Base-by-base conservation (phyloP, 2,797 vertebrate species). In the Paguma larvata region DNA sequence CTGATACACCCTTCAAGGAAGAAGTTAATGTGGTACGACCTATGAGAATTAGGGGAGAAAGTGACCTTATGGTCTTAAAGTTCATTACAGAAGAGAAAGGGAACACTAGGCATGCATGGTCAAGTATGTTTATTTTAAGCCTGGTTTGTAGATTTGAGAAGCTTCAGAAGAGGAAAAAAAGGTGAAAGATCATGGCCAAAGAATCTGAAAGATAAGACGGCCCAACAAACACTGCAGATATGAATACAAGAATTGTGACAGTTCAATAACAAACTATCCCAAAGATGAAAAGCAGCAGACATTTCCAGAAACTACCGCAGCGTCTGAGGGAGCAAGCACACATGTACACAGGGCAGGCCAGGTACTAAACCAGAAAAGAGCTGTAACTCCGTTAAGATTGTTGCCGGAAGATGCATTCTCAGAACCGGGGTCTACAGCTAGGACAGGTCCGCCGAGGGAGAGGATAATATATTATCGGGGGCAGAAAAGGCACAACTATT, bases 1-100 rank as follows among this genome's bases (percentile, higher is more conserved):
- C 30, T 75, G 80, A 91, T 46, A 38, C 46, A 32, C 23, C 82
- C 78, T 89, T 12, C 3, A 94, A 97, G n/a, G 14, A 86, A 89
- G 34, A 94, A 7, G 16, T 63, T 86, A 88, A 62, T 30, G 2
- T 90, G 94, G 53, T 90, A 62, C 27, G 79, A 80, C 41, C 18
- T 34, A 59, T 0, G 10, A n/a, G n/a, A 89, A 89, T 73, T 53
- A 46, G 0, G 12, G 27, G 27, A 67, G 14, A 87, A 88, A 84
- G 21, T 63, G 32, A 88, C 44, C 12, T 68, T 56, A 68, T 18
- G 56, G 32, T 75, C 13, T 92, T 89, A 85, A 80, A 87, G 25
- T 53, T 84, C 70, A 78, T 41, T 25, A 84, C 6, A 68, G 30
- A 56, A 89, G 41, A 91, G 18, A 80, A 89, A 85, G 25, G 11